phyloP scores from a whole-genome alignment of 2,113 vertebrate genomes.

The Leuciscus idus region DNA sequence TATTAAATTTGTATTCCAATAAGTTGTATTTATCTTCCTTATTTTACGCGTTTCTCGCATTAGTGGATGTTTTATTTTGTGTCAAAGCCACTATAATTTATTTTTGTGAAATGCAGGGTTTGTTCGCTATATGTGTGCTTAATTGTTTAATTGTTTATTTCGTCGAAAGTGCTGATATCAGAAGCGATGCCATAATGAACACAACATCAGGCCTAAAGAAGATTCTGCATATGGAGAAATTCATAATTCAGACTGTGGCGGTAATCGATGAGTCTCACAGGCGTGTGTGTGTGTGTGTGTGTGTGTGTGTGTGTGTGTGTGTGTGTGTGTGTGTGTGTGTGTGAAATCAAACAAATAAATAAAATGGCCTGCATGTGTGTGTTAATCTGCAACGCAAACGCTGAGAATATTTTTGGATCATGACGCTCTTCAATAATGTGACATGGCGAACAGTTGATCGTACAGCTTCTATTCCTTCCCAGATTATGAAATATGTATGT shows the following conservation, averaged over 20 bases:
- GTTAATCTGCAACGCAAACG: too few species aligned
- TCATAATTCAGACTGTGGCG: constrained; percentile 19
- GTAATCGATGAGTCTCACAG: not conserved
- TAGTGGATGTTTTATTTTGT: not conserved
- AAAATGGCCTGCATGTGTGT: too few species aligned
- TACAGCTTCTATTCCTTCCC: not conserved
- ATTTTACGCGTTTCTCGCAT: not conserved
- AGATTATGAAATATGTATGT: not conserved
- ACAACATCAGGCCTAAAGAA: constrained; percentile 8
- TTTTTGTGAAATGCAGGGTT: not conserved
- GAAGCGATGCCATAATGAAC: not conserved
- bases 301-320: too few species aligned
- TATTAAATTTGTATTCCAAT: not conserved
- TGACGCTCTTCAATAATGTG: not conserved
- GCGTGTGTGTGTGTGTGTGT: not conserved
- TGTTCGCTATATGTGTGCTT: too few species aligned
- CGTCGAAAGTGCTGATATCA: not conserved
- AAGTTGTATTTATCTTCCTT: not conserved
- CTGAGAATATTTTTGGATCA: not conserved
- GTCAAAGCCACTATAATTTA: not conserved
- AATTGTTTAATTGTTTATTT: too few species aligned
- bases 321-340: too few species aligned
- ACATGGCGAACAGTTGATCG: not conserved
- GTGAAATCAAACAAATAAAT: too few species aligned
- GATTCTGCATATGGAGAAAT: not conserved